Conservation (phyloP, 2,888 invertebrate genomes). For the Zootermopsis nevadensis region DNA sequence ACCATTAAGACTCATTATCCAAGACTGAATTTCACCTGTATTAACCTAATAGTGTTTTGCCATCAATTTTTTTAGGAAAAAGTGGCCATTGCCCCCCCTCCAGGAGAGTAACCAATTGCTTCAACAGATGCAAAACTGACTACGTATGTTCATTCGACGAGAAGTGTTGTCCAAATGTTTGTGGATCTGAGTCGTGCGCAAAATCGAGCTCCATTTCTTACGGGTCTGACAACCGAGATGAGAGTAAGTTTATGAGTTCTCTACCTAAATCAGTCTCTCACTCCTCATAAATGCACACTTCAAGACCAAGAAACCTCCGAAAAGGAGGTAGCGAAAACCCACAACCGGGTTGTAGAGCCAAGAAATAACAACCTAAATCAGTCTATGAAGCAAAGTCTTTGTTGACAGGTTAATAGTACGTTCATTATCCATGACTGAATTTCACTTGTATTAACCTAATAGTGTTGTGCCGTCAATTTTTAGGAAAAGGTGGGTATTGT, state of each 20-base stretch:
- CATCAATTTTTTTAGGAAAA: neutral
- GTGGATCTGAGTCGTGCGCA: constrained; percentile 15
- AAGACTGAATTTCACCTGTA: neutral
- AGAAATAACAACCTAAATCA: too few species aligned
- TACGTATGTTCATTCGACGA: neutral
- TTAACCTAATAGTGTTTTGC: neutral
- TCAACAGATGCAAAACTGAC: neutral
- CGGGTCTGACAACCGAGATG: neutral
- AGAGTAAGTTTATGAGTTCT: too few species aligned
- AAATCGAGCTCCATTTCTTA: neutral
- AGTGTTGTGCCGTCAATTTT: neutral
- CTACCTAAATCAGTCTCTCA: too few species aligned
- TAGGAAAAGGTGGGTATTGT: constrained; percentile 2
- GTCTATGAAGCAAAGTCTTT: too few species aligned
- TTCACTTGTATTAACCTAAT: neutral
- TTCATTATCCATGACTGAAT: neutral
- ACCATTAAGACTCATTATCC: neutral
- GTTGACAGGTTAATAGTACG: too few species aligned
- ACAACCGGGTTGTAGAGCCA: too few species aligned
- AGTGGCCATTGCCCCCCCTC: neutral
- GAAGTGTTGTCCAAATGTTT: constrained; percentile 20
- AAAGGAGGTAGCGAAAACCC: too few species aligned
- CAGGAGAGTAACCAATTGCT: neutral
- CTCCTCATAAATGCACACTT: too few species aligned
- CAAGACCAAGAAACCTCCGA: too few species aligned